phyloP scores from a whole-genome alignment of 2,888 invertebrate genomes.

The Stenolophus ochropezus region DNA sequence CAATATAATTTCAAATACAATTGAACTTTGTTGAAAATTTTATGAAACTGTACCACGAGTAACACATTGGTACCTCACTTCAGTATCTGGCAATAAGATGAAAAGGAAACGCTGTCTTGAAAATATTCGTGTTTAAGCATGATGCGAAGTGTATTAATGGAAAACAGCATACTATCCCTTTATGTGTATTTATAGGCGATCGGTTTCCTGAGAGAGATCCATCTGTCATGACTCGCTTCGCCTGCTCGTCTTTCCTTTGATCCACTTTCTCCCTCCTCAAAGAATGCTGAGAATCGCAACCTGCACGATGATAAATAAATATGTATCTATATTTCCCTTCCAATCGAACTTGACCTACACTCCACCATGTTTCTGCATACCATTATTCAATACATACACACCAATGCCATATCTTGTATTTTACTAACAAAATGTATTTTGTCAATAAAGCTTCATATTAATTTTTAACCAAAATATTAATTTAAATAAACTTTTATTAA shows the following conservation, averaged over 20 bases:
- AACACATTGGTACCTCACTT: too few relatives aligned
- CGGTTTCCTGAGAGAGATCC: slow-evolving; percentile 16
- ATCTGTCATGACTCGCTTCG: slow-evolving; percentile 9
- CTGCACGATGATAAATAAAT: background rate
- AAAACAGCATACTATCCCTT: slow-evolving; percentile 21
- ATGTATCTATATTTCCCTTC: background rate
- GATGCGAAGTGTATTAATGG: slow-evolving; percentile 29
- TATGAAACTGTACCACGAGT: too few relatives aligned
- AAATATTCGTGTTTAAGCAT: slow-evolving; percentile 4
- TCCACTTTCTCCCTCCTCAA: background rate
- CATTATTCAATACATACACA: too few relatives aligned
- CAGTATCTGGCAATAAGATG: background rate
- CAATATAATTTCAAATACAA: too few relatives aligned
- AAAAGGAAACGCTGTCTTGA: background rate
- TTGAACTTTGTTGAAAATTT: too few relatives aligned
- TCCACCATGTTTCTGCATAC: too few relatives aligned
- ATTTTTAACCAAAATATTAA: too few relatives aligned
- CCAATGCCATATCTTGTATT: too few relatives aligned
- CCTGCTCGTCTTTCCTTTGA: background rate
- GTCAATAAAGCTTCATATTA: too few relatives aligned
- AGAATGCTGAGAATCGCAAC: background rate
- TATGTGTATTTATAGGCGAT: slow-evolving; percentile 29
- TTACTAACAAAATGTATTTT: too few relatives aligned
- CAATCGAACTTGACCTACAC: background rate
- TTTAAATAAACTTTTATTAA: too few relatives aligned